These are phyloP conservation scores for Acrocephalus scirpaceus DNA, from an alignment of 2,797 vertebrate species.

Conservation along the genomic window DNA sequence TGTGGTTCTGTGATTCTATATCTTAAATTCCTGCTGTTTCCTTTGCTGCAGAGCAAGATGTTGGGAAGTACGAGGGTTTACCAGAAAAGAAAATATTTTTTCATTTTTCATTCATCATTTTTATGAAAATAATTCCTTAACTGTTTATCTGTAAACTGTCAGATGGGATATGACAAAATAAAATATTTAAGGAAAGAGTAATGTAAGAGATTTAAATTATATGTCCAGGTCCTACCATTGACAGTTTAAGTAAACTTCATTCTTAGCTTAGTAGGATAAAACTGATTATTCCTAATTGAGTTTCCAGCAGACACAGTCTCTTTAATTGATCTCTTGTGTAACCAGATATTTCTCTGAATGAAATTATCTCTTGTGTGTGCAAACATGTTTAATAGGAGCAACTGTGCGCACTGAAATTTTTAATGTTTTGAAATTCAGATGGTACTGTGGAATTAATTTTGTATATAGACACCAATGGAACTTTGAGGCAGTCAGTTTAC, in stretches of 20 bases:
- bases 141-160: neutral
- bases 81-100: neutral
- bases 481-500: neutral
- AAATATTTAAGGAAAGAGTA: neutral
- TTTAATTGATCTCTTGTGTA: conserved; percentile 21
- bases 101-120: neutral
- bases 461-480: neutral
- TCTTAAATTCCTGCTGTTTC: neutral
- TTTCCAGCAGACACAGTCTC: neutral
- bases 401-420: neutral
- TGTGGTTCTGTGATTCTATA: neutral
- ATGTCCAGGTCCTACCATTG: neutral
- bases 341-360: neutral
- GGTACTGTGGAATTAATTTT: neutral
- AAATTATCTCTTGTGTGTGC: neutral
- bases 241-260: neutral
- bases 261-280: conserved; percentile 18
- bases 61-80: neutral
- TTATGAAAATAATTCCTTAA: neutral
- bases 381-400: neutral
- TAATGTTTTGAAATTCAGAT: neutral
- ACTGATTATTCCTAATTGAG: neutral
- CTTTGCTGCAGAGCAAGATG: neutral
- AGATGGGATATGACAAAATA: neutral
- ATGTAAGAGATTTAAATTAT: neutral